Base-by-base conservation (phyloP, 2,888 invertebrate genomes). In the Limenitis camilla region DNA sequence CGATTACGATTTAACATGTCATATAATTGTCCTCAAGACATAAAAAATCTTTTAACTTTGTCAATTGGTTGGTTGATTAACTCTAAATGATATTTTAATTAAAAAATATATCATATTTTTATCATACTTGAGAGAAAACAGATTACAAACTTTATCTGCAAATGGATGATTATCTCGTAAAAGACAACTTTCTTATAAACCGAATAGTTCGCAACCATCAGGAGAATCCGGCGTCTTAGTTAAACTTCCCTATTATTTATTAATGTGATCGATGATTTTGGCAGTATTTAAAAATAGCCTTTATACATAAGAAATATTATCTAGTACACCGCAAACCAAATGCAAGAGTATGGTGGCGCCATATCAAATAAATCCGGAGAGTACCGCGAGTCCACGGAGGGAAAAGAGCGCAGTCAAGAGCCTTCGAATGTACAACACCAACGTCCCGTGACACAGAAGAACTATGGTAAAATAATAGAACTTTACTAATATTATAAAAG, bases 301-400 rank as follows among this genome's bases (percentile, higher is more conserved):
- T 7, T 8, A 5, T 35, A 5, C 10, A 45, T 28, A 43, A 55
- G 42, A 28, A n/a, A n/a, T n/a, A n/a, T n/a, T n/a, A n/a, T n/a
- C n/a, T 45, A 61, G 60, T 55, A 54, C 40, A 53, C 54, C 53
- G 52, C 50, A 48, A 78, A 74, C 72, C 81, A 76, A 79, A 87
- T 87, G 86, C 86, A 85, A 85, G 86, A 87, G 67, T 83, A 84
- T 87, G 86, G 79, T 71, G 73, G 74, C 65, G 71, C 74, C 39
- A 71, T 68, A 57, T 72, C 84, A 56, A 81, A 64, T 66, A 82
- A 84, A 69, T 63, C 74, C 61, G 77, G 74, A 64, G 82, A 81
- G 56, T 76, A 72, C 65, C 76, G 76, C 51, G 81, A 80, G 10
- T 42, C 53, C 38, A 68, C 70, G 31, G 72, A 72, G 5, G 68